Evolutionary conservation across 2,113 vertebrate species (phyloP).

Genomic region (Tyrannus savana): DNA sequence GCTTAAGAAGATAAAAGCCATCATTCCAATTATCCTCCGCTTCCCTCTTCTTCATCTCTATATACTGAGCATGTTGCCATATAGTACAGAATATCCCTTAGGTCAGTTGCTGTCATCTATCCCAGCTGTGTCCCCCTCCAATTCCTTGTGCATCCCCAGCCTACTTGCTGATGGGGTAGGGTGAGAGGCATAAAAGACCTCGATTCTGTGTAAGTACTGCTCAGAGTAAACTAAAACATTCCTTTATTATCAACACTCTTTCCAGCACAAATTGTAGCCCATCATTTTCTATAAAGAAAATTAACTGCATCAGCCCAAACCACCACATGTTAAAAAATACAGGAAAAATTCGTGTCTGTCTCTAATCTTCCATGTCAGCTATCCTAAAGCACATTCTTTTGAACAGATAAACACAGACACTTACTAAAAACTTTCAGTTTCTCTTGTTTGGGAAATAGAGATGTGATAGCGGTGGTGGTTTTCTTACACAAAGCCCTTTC

Average conservation of each 20-base stretch:
- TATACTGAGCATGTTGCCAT: background rate
- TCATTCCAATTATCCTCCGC: background rate
- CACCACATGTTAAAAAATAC: background rate
- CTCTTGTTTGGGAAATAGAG: background rate
- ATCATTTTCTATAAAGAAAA: background rate
- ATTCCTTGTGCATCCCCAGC: background rate
- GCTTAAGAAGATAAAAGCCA: background rate
- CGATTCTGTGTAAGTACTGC: background rate
- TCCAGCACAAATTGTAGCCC: background rate
- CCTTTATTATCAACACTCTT: background rate
- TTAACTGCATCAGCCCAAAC: background rate
- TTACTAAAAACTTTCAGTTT: background rate
- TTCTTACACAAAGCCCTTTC: background rate
- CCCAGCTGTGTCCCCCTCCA: background rate
- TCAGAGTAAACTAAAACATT: background rate
- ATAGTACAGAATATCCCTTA: background rate
- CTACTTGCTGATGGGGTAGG: background rate
- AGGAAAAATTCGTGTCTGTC: background rate
- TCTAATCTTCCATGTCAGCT: background rate
- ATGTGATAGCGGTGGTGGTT: background rate
- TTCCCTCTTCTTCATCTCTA: background rate
- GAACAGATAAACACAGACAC: background rate
- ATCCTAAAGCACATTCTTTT: background rate
- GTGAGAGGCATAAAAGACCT: background rate
- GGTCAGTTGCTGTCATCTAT: background rate